Evolutionary conservation across 2,113 vertebrate genomes (phyloP).

Genomic region (Mobula hypostoma): DNA sequence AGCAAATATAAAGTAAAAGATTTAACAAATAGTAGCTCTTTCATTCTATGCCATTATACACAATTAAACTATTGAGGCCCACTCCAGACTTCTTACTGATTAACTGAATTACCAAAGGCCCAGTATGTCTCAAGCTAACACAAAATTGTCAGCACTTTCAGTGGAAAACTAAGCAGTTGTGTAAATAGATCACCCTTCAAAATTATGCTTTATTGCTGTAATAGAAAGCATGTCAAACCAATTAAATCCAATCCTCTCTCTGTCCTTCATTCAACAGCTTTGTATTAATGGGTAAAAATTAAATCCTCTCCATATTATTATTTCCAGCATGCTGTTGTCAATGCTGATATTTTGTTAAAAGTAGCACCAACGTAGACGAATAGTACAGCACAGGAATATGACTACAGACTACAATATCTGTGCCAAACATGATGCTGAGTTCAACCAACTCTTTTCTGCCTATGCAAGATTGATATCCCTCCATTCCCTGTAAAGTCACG

Average conservation of each 20-base stretch:
- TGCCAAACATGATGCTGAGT: no score
- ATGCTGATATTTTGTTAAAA: neutral
- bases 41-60: neutral
- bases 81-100: neutral
- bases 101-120: neutral
- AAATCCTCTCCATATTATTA: neutral
- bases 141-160: neutral
- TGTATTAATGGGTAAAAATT: neutral
- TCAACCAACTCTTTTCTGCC: no score
- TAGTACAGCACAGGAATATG: no score
- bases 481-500: no score
- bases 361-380: no score
- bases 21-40: neutral
- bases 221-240: neutral
- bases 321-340: neutral
- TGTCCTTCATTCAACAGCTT: neutral
- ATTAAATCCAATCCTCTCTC: neutral
- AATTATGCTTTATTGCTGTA: neutral
- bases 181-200: neutral
- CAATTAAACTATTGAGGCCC: neutral
- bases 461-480: no score
- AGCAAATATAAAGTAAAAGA: neutral
- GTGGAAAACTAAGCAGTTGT: neutral
- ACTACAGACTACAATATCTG: no score
- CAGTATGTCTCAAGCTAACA: neutral